Base-by-base conservation (phyloP, 2,888 invertebrate species). In the Salticus scenicus region DNA sequence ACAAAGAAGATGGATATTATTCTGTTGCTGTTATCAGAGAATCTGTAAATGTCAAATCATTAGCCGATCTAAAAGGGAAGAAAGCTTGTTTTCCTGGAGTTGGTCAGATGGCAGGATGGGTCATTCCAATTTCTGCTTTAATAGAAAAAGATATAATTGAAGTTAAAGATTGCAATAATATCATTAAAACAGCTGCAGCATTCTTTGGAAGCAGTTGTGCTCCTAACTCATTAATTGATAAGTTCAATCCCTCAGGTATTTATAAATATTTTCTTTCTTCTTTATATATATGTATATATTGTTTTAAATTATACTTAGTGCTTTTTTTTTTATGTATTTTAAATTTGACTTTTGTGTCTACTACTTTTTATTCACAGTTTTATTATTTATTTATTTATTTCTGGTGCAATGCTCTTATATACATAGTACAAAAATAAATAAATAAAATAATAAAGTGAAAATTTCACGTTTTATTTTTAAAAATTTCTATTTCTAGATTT, bases 121-220 rank as follows among this genome's bases (percentile, higher is more conserved):
- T 96, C 83, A 94, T 97, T 90, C 98, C 98, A 0, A 94, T 98
- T 89, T 94, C 96, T 90, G 94, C 93, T 94, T 91, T 98, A 20
- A 95, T 98, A 94, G 94, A 93, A 90, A 93, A 94, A 90, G 96
- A 96, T 1, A 95, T 94, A 1, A 93, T 97, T 92, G 95, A 95
- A 90, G 94, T 97, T 69, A 88, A 94, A 14, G 98, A 98, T 90
- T 98, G 98, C 91, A 98, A 98, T 90, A 98, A 98, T 91, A 97
- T 98, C 90, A 96, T 98, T 0, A 98, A 98, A 91, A 96, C 97
- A 0, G 96, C 97, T 0, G 95, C 95, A 0, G 94, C 95, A 81
- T 98, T 94, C 91, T 98, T 98, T 90, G 96, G 96, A 0, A 94
- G 94, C 20, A 97, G 97, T 27, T 99, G 98, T 91, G 97, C 98